These are phyloP conservation scores for Colostygia pectinataria DNA, from an alignment of 2,888 invertebrate genomes.

Conservation along the genomic window DNA sequence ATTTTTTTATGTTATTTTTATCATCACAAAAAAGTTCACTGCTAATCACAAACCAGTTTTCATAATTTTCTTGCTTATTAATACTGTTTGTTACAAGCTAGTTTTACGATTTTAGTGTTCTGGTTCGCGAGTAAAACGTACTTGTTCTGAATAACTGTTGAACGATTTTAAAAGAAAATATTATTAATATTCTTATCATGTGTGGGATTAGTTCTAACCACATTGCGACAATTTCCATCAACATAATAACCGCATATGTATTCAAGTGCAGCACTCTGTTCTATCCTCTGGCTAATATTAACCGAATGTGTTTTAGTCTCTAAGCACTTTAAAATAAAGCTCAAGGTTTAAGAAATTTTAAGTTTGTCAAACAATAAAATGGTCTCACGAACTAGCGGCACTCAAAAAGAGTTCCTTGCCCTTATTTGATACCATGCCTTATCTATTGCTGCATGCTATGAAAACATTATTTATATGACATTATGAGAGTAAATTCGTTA, in stretches of 20 bases:
- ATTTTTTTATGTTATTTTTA: too few species aligned
- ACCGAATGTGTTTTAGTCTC: slow-evolving; percentile 30
- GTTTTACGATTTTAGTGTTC: too few species aligned
- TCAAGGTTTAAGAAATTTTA: slow-evolving; percentile 28
- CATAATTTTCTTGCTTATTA: too few species aligned
- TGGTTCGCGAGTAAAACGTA: too few species aligned
- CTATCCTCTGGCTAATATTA: slow-evolving; percentile 33
- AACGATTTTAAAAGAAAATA: slow-evolving; percentile 4
- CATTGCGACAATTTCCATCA: slow-evolving; percentile 69
- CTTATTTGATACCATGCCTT: slow-evolving; percentile 34
- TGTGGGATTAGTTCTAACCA: slow-evolving; percentile 53
- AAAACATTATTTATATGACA: slow-evolving; percentile 48
- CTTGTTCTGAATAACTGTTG: too few species aligned
- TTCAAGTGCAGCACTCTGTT: slow-evolving; percentile 63
- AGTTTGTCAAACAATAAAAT: slow-evolving; percentile 46
- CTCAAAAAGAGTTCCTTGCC: slow-evolving; percentile 50
- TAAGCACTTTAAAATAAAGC: slow-evolving; percentile 40
- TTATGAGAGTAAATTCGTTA: slow-evolving; percentile 30
- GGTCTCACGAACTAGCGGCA: slow-evolving; percentile 62
- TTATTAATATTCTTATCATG: slow-evolving; percentile 48
- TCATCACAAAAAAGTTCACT: too few species aligned
- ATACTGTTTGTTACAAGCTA: too few species aligned
- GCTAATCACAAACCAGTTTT: too few species aligned
- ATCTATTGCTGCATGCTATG: slow-evolving; percentile 56
- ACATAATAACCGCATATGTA: slow-evolving; percentile 75